Base-by-base conservation (phyloP, 2,113 vertebrate species). In the Nothoprocta perdicaria region DNA sequence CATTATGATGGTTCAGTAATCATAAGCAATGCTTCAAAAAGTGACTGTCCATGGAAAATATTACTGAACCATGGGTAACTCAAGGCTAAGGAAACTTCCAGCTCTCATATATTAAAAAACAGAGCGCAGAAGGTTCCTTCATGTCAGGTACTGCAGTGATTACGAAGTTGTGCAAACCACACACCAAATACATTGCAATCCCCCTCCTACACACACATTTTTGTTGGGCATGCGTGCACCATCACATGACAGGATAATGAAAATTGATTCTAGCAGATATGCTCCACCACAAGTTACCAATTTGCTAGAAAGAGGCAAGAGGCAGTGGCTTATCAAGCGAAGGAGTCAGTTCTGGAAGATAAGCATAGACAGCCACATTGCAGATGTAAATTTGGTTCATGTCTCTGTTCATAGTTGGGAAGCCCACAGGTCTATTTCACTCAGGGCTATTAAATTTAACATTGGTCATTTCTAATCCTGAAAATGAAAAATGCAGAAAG, bases 191-290 rank as follows among this genome's bases (percentile, higher is more conserved):
- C 16, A 92, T 38, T 18, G 43, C 60, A 61, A 17, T 6, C 65
- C 31, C 27, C 5, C 31, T 57, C 53, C 53, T 21, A 31, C 29
- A 31, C 53, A 57, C 29, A 31, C 9, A 16, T 57, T 55, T 57
- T 3, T 31, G 18, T 57, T 22, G 29, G 53, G 27, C 21, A 50
- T 5, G 6, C 11, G 35, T 46, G 24, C 22, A 63, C 55, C 50
- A 83, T n/a, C 7, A 21, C 15, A 19, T 0, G 0, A 53, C 18
- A 83, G 18, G 22, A 73, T 35, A 53, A 33, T 27, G 62, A 88
- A 85, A 90, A 21, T 2, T 60, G 86, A 40, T 16, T 61, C 81
- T 62, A 80, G 14, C 22, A 76, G 12, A 6, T 53, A 66, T 66
- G 62, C 90, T 66, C 61, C 80, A 69, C 38, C 26, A 62, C 24